Base-by-base conservation (phyloP, 2,797 vertebrate species). In the Petrocephalus sullivani region DNA sequence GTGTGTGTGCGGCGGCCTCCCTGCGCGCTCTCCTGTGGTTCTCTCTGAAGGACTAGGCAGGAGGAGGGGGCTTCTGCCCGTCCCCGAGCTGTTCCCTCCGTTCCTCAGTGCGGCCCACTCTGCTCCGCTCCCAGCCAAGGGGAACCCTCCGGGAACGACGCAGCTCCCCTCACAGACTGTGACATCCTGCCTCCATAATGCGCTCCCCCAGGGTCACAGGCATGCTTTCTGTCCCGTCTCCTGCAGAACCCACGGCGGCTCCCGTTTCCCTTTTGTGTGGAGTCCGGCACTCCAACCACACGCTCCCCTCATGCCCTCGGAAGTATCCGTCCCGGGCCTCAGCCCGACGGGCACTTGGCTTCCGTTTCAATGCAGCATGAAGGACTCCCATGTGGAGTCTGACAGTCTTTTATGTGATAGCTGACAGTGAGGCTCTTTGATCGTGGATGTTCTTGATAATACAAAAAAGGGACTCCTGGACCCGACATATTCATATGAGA, bases 111-210 rank as follows among this genome's bases (percentile, higher is more conserved):
- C 5, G 3, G n/a, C 33, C 37, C 37, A 41, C 16, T 3, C 41
- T 3, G n/a, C 56, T 58, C 71, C n/a, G 49, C 21, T 5, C 23
- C 1, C 1, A 86, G 53, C 60, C 88, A 87, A 89, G 87, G 89
- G 86, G 90, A 89, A 88, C 91, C 91, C 91, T 91, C 88, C 86
- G 84, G 91, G 89, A 93, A 91, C 89, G 89, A 57, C 91, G 81
- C 21, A 81, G 87, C 90, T 53, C 12, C 85, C 88, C 89, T 88
- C 86, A 86, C 58, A 89, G 89, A 92, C 93, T 92, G 89, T 41
- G 89, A 87, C 92, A 88, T 87, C 92, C 85, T 89, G 88, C 91
- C 78, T 90, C 90, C 90, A 92, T 92, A 92, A 93, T 92, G 87
- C 92, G 90, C 91, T 91, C 93, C 88, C 90, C 88, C 87, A 91